Conservation (phyloP, 2,888 invertebrate genomes). For the Zele albiditarsus region DNA sequence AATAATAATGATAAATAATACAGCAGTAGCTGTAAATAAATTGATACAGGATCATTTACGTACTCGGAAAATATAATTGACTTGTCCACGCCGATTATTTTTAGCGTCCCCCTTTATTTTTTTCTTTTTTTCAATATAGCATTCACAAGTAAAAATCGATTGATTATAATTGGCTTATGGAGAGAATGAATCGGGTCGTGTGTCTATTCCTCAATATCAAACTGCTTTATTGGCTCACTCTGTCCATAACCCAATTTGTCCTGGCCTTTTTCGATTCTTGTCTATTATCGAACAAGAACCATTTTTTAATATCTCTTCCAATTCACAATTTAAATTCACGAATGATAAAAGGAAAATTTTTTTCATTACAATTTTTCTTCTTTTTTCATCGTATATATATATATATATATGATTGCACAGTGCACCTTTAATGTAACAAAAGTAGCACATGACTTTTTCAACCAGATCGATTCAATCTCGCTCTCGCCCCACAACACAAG, state of each 20-base stretch:
- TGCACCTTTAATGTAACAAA: neutral
- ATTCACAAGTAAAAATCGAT: slow-evolving; percentile 25
- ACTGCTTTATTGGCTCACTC: slow-evolving; percentile 31
- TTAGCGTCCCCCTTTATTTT: slow-evolving; percentile 3
- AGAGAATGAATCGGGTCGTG: slow-evolving; percentile 28
- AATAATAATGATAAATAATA: neutral
- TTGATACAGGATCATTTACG: slow-evolving; percentile 21
- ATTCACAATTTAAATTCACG: neutral
- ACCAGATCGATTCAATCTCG: neutral
- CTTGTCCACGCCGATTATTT: slow-evolving; percentile 32
- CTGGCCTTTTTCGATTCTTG: slow-evolving; percentile 28
- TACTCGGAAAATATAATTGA: slow-evolving; percentile 22
- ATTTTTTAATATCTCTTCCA: neutral
- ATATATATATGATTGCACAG: neutral
- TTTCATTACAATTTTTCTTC: neutral
- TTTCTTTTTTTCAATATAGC: neutral
- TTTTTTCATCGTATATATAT: neutral
- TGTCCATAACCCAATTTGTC: slow-evolving; percentile 41
- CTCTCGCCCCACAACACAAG: neutral
- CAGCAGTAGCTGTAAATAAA: neutral
- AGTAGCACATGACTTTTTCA: neutral
- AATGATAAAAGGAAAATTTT: neutral
- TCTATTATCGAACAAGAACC: slow-evolving; percentile 26
- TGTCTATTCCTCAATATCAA: slow-evolving; percentile 41
- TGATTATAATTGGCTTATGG: slow-evolving; percentile 32